Conservation (phyloP, 2,888 invertebrate species). For the Andrena hattorfiana region DNA sequence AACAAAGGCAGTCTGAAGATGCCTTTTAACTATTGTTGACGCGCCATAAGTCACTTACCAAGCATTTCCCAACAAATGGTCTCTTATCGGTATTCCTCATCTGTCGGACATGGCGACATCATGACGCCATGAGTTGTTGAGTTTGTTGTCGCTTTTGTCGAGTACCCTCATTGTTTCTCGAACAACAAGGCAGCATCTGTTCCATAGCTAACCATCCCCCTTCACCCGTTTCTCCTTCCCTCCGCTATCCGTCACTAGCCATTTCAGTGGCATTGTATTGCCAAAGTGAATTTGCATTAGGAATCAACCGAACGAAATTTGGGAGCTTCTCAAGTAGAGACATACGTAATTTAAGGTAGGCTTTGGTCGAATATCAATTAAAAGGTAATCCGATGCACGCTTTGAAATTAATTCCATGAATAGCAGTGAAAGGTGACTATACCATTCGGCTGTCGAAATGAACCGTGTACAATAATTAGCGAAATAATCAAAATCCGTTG, state of each 20-base stretch:
- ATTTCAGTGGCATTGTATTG: constrained; percentile 27
- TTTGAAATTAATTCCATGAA: background rate
- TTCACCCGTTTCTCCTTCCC: constrained; percentile 1
- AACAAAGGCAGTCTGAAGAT: constrained; percentile 2
- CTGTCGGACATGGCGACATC: constrained; percentile 50
- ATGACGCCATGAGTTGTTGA: constrained; percentile 59
- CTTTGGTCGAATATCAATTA: constrained; percentile 33
- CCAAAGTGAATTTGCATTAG: constrained; percentile 39
- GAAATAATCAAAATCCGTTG: background rate
- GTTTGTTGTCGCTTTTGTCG: constrained; percentile 65
- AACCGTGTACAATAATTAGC: background rate
- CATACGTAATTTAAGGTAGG: background rate
- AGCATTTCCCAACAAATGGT: constrained; percentile 51
- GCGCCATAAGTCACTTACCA: constrained; percentile 26
- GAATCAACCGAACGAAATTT: constrained; percentile 39
- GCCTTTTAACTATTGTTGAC: constrained; percentile 22
- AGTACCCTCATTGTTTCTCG: constrained; percentile 65
- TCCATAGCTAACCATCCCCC: constrained; percentile 33
- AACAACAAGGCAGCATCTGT: constrained; percentile 47
- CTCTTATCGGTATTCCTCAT: constrained; percentile 62
- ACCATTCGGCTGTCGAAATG: background rate
- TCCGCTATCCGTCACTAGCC: constrained; percentile 11
- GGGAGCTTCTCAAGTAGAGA: constrained; percentile 1
- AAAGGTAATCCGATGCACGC: constrained; percentile 28
- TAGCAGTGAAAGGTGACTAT: background rate